Evolutionary conservation across 2,797 vertebrate genomes (phyloP), one percentile per base, ranked within the genome.

Genomic region (Dendrocincla tyrannina): DNA sequence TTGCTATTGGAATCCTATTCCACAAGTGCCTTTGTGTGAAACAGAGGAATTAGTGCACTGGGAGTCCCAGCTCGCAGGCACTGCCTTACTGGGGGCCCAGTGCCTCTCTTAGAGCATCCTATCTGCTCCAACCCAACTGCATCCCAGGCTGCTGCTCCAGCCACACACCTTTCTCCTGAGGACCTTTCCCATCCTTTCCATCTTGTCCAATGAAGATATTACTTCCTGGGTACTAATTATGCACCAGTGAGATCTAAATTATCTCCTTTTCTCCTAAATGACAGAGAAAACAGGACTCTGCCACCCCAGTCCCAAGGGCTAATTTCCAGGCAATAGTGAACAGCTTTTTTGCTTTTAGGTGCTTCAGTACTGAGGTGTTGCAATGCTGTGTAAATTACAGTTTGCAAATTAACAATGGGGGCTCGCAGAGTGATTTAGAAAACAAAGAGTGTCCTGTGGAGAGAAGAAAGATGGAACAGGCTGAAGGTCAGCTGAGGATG

Each of bases 1-100:
- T 74, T 77, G 60, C 74, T 80, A 82, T 62, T 64, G 49, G 70
- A 95, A 64, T 22, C 15, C 41, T 42, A 28, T 56, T 93, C 53
- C 91, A 87, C 24, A 62, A 85, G 46, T 74, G 74, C 42, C 84
- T 88, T 87, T 93, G 80, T 89, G 88, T 87, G 85, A 70, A 77
- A 64, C 46, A 85, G 70, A 87, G 91, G 83, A 92, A 97, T 91
- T 91, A 96, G 89, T 93, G 88, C 20, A 82, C 77, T 92, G 96
- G 92, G 96, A 96, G 59, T 70, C 92, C 77, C 77, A 86, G 72
- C 69, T 75, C n/a, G 46, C 69, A 64, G 60, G 53, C 67, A 15
- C 13, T 47, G 70, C 33, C 33, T 46, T 69, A 17, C 70, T 56
- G 35, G 41, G 83, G 85, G 80, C 72, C 32, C 49, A 78, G 70